Evolutionary conservation across 2,888 invertebrate genomes (phyloP).

Genomic region (Bembecia ichneumoniformis): DNA sequence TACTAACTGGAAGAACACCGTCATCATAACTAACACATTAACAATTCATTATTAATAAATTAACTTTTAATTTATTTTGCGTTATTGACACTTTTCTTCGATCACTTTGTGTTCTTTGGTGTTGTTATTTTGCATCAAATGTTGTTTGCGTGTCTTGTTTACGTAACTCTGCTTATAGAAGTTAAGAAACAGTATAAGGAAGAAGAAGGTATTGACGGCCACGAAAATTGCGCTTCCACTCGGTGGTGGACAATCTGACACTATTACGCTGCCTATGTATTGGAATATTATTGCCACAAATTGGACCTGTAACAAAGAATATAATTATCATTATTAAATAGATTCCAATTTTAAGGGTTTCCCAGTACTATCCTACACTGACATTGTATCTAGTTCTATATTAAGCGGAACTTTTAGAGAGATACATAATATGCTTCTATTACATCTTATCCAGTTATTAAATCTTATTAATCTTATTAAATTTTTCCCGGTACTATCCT

Average conservation of each 20-base stretch:
- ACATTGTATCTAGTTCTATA: too few species aligned
- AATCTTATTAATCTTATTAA: too few species aligned
- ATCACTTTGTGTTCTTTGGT: not conserved
- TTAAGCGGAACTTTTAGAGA: too few species aligned
- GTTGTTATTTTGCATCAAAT: not conserved
- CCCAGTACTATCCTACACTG: too few species aligned
- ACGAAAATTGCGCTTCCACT: constrained; percentile 71
- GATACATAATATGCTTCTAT: too few species aligned
- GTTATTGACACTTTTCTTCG: not conserved
- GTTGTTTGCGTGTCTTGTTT: constrained; percentile 12
- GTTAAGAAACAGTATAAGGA: constrained; percentile 75
- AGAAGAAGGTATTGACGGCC: constrained; percentile 67
- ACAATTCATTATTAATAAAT: not conserved
- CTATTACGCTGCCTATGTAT: constrained; percentile 51
- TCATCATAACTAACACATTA: not conserved
- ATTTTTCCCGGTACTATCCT: too few species aligned
- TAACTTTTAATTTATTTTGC: too few species aligned
- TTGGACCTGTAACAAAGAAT: constrained; percentile 66
- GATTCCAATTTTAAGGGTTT: too few species aligned
- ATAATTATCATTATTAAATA: not conserved
- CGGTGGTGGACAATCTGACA: constrained; percentile 74
- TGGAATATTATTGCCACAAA: constrained; percentile 75
- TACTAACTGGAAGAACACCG: not conserved
- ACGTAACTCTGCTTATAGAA: constrained; percentile 71
- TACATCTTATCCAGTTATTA: too few species aligned